phyloP scores from a whole-genome alignment of 2,888 invertebrate genomes.

The Cheilosia urbana region DNA sequence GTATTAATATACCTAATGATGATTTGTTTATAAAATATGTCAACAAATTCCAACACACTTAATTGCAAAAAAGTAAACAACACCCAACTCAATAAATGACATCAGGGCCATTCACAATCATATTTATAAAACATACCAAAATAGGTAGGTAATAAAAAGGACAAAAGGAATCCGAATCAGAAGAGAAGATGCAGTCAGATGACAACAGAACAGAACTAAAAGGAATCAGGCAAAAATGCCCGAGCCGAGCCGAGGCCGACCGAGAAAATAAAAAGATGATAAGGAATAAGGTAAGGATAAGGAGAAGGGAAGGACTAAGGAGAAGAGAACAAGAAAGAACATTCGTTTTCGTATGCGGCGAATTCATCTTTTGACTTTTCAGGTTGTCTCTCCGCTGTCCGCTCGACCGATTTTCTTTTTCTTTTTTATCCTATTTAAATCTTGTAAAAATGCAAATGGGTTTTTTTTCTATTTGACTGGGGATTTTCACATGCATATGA shows the following conservation, averaged over 20 bases:
- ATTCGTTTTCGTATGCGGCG: constrained; percentile 53
- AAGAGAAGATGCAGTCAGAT: constrained; percentile 7
- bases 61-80: not conserved
- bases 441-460: constrained; percentile 59
- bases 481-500: constrained; percentile 13
- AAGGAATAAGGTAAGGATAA: not conserved
- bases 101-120: not conserved
- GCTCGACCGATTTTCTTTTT: constrained; percentile 19
- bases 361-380: constrained; percentile 55
- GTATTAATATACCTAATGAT: no score
- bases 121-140: constrained; percentile 5
- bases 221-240: constrained; percentile 5
- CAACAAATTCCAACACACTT: no score
- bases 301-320: not conserved
- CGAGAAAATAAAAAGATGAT: constrained; percentile 18
- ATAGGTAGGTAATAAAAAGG: constrained; percentile 16
- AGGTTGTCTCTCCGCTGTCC: not conserved
- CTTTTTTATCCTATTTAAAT: constrained; percentile 41
- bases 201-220: constrained; percentile 28
- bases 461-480: constrained; percentile 20
- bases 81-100: not conserved
- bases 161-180: not conserved
- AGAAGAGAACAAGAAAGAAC: constrained; percentile 25
- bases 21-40: no score
- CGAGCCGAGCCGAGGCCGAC: constrained; percentile 27